These are phyloP conservation scores for Plagiodera versicolora DNA, from an alignment of 2,888 invertebrate species.

Conservation along the genomic window DNA sequence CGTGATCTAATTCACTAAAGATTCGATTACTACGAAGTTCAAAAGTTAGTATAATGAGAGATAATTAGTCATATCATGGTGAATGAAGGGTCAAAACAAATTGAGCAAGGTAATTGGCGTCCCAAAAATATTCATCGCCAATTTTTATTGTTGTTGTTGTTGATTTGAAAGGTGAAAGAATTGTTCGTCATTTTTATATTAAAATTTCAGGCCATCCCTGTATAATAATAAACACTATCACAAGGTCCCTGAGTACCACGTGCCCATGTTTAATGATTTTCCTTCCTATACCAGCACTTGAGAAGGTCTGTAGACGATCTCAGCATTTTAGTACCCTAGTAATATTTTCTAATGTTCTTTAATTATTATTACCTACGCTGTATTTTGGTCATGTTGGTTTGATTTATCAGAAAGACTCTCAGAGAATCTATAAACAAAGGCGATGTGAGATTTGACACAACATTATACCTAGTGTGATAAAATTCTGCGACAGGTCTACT, in stretches of 20 bases:
- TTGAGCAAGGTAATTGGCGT: no score
- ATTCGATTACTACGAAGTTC: no score
- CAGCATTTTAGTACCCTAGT: conserved; percentile 23
- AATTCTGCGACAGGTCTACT: no score
- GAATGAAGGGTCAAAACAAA: no score
- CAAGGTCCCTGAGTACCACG: background rate
- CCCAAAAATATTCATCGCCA: no score
- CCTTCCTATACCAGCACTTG: conserved; percentile 17
- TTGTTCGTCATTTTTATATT: no score
- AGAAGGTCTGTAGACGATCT: conserved; percentile 18
- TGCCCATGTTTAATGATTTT: background rate
- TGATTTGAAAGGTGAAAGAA: no score
- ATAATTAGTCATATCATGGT: no score
- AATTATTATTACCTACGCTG: conserved; percentile 15
- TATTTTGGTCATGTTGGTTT: conserved; percentile 10
- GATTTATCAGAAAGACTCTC: conserved; percentile 14
- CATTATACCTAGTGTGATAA: background rate
- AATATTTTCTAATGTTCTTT: conserved; percentile 21
- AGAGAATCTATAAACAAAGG: background rate
- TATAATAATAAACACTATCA: background rate
- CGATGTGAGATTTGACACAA: conserved; percentile 3
- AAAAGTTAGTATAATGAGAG: no score
- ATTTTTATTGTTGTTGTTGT: no score
- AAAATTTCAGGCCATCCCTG: no score
- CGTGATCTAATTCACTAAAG: no score